Evolutionary conservation across 2,113 vertebrate genomes (phyloP), one percentile per base, ranked within the genome.

Genomic region (Pan paniscus): DNA sequence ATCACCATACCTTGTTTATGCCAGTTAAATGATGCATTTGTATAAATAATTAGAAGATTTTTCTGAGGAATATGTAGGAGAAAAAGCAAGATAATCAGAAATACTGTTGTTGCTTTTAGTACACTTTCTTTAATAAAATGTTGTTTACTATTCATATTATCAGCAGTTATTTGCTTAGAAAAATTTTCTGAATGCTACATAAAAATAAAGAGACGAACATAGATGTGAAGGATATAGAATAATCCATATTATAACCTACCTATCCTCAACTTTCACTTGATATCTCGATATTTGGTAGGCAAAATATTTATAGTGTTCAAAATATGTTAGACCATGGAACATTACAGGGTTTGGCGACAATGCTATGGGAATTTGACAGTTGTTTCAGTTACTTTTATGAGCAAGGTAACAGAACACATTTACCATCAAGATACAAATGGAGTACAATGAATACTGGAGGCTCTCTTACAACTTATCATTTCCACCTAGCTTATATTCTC

Each of bases 141-240:
- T 5, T 72, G 4, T 82, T 80, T 48, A 12, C 5, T 9, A 32
- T 87, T 73, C 40, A 70, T 73, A 40, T n/a, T 25, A 84, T 55
- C 7, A 14, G 25, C 89, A 81, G 32, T 59, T 83, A 48, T 50
- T 80, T 78, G 50, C 73, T 96, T 70, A 46, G 78, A 70, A 83
- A 73, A 22, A 52, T 32, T 82, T 46, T 75, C 43, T 93, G 23
- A 18, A 85, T 38, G 8, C 23, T 78, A 20, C 57, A 78, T 93
- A 78, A 95, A 91, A 93, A 27, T 18, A 59, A 70, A n/a, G n/a
- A 93, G 43, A 46, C 38, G 14, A 89, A 59, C 86, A 57, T 5
- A 48, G 70, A 50, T 57, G 2, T 89, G 32, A 43, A 32, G 40
- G 8, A 57, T 83, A 52, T 14, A 64, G 46, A 83, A 59, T 67